These are phyloP conservation scores for Sturmia bella DNA, from an alignment of 2,888 invertebrate species.

Conservation along the genomic window DNA sequence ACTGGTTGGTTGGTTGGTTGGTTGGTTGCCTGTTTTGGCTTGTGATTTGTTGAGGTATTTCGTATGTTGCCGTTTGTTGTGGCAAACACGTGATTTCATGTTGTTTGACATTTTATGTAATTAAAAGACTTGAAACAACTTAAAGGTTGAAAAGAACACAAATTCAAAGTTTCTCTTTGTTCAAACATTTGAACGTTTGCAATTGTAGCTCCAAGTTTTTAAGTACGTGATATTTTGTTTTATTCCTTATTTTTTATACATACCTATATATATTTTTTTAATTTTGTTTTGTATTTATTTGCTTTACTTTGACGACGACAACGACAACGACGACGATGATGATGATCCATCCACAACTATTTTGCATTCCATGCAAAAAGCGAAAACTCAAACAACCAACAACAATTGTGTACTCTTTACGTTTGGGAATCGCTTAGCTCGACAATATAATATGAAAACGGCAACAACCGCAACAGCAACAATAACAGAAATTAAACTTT, in stretches of 20 bases:
- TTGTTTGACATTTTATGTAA: conserved; percentile 69
- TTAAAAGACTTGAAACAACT: conserved; percentile 63
- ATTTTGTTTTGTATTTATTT: conserved; percentile 26
- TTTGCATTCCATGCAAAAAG: conserved; percentile 67
- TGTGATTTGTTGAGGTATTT: conserved; percentile 50
- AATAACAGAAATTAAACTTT: conserved; percentile 49
- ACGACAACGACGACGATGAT: background rate
- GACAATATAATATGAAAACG: conserved; percentile 46
- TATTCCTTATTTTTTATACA: conserved; percentile 36
- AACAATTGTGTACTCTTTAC: conserved; percentile 20
- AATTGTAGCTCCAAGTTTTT: conserved; percentile 46
- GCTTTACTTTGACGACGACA: conserved; percentile 45
- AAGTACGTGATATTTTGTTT: conserved; percentile 62
- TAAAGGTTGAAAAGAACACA: conserved; percentile 55
- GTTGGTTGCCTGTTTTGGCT: background rate
- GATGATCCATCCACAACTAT: conserved; percentile 62
- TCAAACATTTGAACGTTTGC: conserved; percentile 37
- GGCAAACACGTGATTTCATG: conserved; percentile 69
- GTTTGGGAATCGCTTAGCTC: conserved; percentile 63
- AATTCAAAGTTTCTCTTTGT: conserved; percentile 32
- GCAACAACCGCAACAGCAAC: conserved; percentile 6
- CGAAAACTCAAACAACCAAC: conserved; percentile 15
- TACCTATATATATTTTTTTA: too few relatives aligned
- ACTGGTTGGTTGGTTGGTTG: background rate
- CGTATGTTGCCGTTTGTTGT: conserved; percentile 34